Base-by-base conservation (phyloP, 2,888 invertebrate genomes). In the Archips xylosteana region DNA sequence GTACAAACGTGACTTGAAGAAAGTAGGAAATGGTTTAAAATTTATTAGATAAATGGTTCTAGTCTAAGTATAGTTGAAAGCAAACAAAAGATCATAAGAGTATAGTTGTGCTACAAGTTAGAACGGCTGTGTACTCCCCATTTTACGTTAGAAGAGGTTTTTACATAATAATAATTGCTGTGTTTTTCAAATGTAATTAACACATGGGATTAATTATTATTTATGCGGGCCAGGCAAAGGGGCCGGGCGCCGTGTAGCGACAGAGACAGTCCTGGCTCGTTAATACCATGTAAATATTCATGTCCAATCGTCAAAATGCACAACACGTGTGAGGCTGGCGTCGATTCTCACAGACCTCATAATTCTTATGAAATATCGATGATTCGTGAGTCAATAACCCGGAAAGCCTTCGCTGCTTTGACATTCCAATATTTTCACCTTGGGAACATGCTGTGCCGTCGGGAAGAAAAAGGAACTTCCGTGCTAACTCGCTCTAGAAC, bases 331-430 rank as follows among this genome's bases (percentile, higher is more conserved):
- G 65, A 15, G 54, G 57, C 66, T 49, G 47, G 59, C 63, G 61
- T 61, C 57, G 69, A 67, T 76, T 71, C 63, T 70, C 63, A 70
- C 63, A 54, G 57, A 57, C 39, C 62, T 57, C 54, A 72, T 67
- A 72, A 72, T 57, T 67, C 72, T 57, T 67, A 62, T 45, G 54
- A 72, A 72, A 72, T 72, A 72, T 67, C 66, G 72, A 54, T 73
- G 72, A 78, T 78, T 80, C 76, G 75, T 75, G 59, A 69, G 76
- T 77, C 78, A 80, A 80, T 82, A 77, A 76, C 70, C 59, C 68
- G 62, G 57, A 45, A 64, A 72, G 47, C 67, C 13, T 67, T 23
- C 39, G 65, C 65, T 47, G 54, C 61, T 64, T 49, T 64, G 68
- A 59, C 67, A 54, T 15, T 63, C 51, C 36, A 62, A 64, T 49